A percentile compares a stretch with the other conserved stretches of the same genome.
Conservation (phyloP, 2,888 invertebrate genomes). For the Parnassius smintheus region DNA sequence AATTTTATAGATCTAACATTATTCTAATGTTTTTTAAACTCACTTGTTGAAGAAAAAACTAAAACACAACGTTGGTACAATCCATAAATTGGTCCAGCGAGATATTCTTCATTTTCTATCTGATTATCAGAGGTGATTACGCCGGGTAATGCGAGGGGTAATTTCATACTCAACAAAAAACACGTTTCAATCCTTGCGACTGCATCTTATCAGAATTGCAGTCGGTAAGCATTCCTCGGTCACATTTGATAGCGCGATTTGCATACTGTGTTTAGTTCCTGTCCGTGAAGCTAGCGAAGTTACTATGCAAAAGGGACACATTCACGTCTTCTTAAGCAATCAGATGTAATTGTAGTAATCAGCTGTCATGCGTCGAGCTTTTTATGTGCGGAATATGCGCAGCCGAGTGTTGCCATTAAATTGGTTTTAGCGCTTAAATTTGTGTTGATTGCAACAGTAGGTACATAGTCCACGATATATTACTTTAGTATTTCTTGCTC, state of each 20-base stretch:
- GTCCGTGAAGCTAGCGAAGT: background rate
- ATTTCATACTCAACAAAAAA: slow-evolving; percentile 23
- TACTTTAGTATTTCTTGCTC: slow-evolving; percentile 17
- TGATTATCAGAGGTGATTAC: slow-evolving; percentile 13
- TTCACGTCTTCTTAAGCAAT: background rate
- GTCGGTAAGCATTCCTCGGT: slow-evolving; percentile 5
- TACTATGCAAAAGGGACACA: slow-evolving; percentile 1
- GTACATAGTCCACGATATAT: slow-evolving; percentile 12
- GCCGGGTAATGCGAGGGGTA: slow-evolving; percentile 10
- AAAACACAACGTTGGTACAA: background rate
- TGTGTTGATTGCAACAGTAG: slow-evolving; percentile 1
- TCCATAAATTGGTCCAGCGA: slow-evolving; percentile 4
- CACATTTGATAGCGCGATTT: slow-evolving; percentile 17
- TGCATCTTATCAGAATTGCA: slow-evolving; percentile 22
- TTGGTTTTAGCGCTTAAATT: slow-evolving; percentile 1
- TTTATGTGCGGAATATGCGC: slow-evolving; percentile 14
- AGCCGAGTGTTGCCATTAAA: background rate
- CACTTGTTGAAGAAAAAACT: no score
- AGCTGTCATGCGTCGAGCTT: slow-evolving; percentile 14
- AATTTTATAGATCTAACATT: no score
- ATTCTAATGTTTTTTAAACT: no score
- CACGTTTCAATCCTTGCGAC: slow-evolving; percentile 15
- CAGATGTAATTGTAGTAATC: slow-evolving; percentile 16
- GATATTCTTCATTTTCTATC: slow-evolving; percentile 10
- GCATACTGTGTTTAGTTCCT: slow-evolving; percentile 19